Evolutionary conservation across 2,888 invertebrate species (phyloP).

Genomic region (Protonemura montana): DNA sequence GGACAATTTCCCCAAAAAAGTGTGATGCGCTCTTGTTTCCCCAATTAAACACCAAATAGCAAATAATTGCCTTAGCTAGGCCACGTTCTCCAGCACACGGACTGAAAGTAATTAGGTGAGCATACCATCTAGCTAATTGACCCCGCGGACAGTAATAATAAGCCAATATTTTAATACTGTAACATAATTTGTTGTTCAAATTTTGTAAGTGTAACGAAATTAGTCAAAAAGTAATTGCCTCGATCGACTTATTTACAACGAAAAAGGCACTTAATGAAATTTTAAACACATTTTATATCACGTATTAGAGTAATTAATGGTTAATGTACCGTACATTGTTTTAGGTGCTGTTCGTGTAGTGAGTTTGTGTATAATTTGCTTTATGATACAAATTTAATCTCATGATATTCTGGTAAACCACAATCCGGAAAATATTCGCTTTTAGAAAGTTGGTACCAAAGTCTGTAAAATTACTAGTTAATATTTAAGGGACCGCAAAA

Average conservation of each 20-base stretch:
- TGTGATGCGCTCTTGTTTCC: not conserved
- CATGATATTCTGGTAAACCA: not conserved
- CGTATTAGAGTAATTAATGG: not conserved
- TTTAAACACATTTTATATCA: not conserved
- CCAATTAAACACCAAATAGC: conserved; percentile 7
- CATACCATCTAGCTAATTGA: not conserved
- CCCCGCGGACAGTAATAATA: not conserved
- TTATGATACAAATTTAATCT: not conserved
- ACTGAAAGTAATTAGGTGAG: not conserved
- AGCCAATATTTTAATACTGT: not conserved
- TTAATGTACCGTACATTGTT: not conserved
- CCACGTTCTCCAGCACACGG: not conserved
- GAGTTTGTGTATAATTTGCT: not conserved
- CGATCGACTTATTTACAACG: not conserved
- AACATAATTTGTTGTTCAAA: not conserved
- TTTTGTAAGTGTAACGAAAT: not conserved
- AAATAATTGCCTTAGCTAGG: not conserved
- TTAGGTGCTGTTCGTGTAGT: not conserved
- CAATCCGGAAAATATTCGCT: not conserved
- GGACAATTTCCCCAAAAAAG: not conserved
- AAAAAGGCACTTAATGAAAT: not conserved
- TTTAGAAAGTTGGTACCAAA: not conserved
- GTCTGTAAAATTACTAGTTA: not conserved
- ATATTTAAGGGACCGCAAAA: not conserved
- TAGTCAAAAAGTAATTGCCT: not conserved